Base-by-base conservation (phyloP, 2,888 invertebrate genomes). In the Agonopterix arenella region DNA sequence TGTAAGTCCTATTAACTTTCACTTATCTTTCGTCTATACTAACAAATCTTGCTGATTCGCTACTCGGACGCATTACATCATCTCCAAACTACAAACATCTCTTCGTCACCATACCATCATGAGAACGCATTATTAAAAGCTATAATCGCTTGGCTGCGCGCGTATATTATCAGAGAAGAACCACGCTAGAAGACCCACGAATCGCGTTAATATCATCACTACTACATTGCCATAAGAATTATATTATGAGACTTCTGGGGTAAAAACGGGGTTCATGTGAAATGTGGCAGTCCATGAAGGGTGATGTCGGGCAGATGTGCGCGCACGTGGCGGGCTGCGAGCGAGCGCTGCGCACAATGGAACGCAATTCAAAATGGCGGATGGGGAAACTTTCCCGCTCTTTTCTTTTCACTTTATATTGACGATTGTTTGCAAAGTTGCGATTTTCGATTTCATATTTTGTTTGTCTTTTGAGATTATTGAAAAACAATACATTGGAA, bases 371-470 rank as follows among this genome's bases (percentile, higher is more conserved):
- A 85, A 84, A 60, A 84, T 83, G 84, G 83, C 81, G 68, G 37
- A 54, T 63, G 65, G 76, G 78, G 74, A 76, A 53, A 73, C 76
- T 78, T 84, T 83, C 84, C 84, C 83, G 84, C 83, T 77, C 78
- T 82, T 82, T 82, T 78, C 50, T 44, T 46, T 28, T 40, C 8
- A 36, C 28, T 49, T 42, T 36, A 11, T 40, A 13, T 48, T 44
- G 41, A 41, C 11, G 11, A 36, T 40, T 47, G 46, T 18, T 18
- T 40, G 9, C n/a, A 40, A 9, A 38, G 40, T 40, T 40, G 40
- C 40, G 4, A 9, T 40, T 40, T 40, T n/a, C 28, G 28, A 28
- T 28, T 28, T 28, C 28, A 18, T 18, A 4, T 18, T 18, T 18
- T 28, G 28, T 28, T 5, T 28, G 7, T 7, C 7, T 18, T 18